phyloP scores from a whole-genome alignment of 2,113 vertebrate genomes.

The Sorex araneus region DNA sequence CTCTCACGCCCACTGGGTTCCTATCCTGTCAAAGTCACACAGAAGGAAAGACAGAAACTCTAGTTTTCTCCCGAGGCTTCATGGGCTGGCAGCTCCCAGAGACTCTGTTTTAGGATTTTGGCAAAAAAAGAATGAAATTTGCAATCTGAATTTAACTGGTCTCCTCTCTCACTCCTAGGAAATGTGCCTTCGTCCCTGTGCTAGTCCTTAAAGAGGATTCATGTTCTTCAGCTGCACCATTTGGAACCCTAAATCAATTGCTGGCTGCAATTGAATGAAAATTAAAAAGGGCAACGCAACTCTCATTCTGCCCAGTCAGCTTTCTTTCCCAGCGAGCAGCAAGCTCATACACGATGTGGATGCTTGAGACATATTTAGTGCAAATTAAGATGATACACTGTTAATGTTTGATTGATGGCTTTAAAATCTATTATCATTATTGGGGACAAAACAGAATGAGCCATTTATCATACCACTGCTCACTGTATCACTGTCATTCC shows the following conservation, averaged over 20 bases:
- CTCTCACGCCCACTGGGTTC: not conserved
- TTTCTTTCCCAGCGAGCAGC: slow-evolving; percentile 74
- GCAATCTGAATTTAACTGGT: slow-evolving; percentile 79
- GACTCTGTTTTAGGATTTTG: slow-evolving; percentile 10
- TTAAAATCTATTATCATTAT: slow-evolving; percentile 69
- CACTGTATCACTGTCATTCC: too few species aligned
- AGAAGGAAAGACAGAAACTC: not conserved
- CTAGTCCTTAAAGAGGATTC: slow-evolving; percentile 71
- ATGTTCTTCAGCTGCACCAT: slow-evolving; percentile 76
- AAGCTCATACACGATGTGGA: slow-evolving; percentile 75
- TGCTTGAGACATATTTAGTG: slow-evolving; percentile 71
- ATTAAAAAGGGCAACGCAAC: slow-evolving; percentile 53
- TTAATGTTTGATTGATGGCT: slow-evolving; percentile 50
- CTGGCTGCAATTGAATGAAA: slow-evolving; percentile 64
- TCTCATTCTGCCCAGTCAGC: slow-evolving; percentile 47
- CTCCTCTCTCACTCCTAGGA: slow-evolving; percentile 69
- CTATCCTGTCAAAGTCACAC: not conserved
- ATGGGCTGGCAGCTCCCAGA: not conserved
- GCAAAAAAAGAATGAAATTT: slow-evolving; percentile 61
- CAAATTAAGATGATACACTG: slow-evolving; percentile 62
- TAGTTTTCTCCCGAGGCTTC: slow-evolving; percentile 3
- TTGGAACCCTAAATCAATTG: slow-evolving; percentile 76
- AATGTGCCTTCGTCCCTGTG: slow-evolving; percentile 68
- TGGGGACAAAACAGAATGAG: slow-evolving; percentile 67
- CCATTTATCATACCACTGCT: slow-evolving; percentile 66